Evolutionary conservation across 2,113 vertebrate genomes (phyloP).

Genomic region (Argyrosomus japonicus): DNA sequence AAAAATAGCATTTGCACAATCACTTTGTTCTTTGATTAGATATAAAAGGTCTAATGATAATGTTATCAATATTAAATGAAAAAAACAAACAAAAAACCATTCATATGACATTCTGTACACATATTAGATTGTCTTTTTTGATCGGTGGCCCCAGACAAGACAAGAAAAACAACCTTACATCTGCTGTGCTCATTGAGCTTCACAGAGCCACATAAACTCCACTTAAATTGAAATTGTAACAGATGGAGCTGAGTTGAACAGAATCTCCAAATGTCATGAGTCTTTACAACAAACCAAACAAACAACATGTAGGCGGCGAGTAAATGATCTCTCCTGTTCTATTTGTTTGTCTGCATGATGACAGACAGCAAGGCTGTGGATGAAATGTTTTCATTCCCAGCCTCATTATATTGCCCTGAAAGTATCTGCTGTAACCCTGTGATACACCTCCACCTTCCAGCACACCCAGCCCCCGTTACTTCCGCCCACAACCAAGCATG

Average conservation of each 20-base stretch:
- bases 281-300: slow-evolving; percentile 17
- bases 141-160: neutral
- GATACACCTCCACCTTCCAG: slow-evolving; percentile 30
- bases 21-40: neutral
- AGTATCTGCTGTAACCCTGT: slow-evolving; percentile 12
- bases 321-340: slow-evolving; percentile 26
- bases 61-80: neutral
- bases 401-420: slow-evolving; percentile 41
- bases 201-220: slow-evolving; percentile 3
- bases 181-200: neutral
- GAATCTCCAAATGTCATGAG: slow-evolving; percentile 15
- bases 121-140: neutral
- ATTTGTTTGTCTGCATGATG: slow-evolving; percentile 32
- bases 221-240: slow-evolving; percentile 19
- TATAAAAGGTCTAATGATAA: neutral
- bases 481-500: neutral
- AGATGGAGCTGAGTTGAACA: slow-evolving; percentile 26
- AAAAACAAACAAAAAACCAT: neutral
- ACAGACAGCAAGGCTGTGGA: slow-evolving; percentile 24
- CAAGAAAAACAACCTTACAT: neutral
- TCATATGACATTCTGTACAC: neutral
- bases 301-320: neutral
- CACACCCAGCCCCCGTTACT: neutral
- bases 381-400: slow-evolving; percentile 24
- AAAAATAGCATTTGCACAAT: neutral